Evolutionary conservation across 2,888 invertebrate species (phyloP).

Genomic region (Lepidocyrtoides sp.): DNA sequence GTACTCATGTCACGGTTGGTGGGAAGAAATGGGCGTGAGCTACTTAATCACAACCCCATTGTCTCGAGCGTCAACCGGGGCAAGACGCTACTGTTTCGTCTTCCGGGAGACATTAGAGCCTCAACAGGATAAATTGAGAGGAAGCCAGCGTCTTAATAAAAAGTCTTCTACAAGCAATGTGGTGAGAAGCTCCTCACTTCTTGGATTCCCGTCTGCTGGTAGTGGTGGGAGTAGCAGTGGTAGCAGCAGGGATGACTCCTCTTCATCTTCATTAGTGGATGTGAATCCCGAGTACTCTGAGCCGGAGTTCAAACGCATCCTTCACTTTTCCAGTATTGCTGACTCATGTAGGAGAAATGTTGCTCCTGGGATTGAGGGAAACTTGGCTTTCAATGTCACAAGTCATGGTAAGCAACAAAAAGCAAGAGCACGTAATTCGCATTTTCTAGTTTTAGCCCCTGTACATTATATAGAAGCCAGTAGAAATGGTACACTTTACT

Average conservation of each 20-base stretch:
- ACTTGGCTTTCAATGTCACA: constrained; percentile 91
- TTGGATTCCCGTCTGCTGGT: constrained; percentile 61
- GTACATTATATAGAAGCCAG: too few species aligned
- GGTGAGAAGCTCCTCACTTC: constrained; percentile 76
- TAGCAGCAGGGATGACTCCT: constrained; percentile 59
- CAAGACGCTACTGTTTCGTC: constrained; percentile 92
- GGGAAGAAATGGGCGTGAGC: constrained; percentile 95
- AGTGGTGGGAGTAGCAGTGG: constrained; percentile 23
- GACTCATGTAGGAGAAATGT: constrained; percentile 90
- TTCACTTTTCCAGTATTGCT: constrained; percentile 89
- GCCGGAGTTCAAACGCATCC: constrained; percentile 86
- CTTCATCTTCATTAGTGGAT: constrained; percentile 71
- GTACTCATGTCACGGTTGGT: constrained; percentile 96
- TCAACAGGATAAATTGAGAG: constrained; percentile 79
- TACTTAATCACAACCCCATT: constrained; percentile 94
- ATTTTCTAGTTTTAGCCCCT: background rate
- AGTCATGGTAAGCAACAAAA: constrained; percentile 90
- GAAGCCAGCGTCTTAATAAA: constrained; percentile 54
- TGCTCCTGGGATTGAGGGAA: constrained; percentile 88
- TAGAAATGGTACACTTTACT: background rate
- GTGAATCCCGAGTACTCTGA: constrained; percentile 80
- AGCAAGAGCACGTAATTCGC: constrained; percentile 34
- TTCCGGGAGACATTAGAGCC: constrained; percentile 88
- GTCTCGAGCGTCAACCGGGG: constrained; percentile 90
- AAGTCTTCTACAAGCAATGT: constrained; percentile 57